These are phyloP conservation scores for Cotesia vestalis DNA, from an alignment of 1,140 invertebrate species.

Conservation along the genomic window DNA sequence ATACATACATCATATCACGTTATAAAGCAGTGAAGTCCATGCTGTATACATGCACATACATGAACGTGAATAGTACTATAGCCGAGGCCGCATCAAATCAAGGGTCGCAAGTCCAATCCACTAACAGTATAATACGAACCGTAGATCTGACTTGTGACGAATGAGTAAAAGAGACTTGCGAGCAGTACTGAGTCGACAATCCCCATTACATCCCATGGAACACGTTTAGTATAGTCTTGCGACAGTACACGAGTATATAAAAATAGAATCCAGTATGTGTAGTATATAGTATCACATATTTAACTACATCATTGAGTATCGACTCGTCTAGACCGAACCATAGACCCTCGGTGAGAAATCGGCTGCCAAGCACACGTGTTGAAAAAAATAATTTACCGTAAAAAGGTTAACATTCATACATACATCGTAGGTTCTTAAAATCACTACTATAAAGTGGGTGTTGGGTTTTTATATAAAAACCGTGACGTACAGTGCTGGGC, in stretches of 20 bases:
- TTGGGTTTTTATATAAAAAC: too few relatives aligned
- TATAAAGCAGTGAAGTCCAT: not conserved
- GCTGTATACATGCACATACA: not conserved
- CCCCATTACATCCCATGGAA: not conserved
- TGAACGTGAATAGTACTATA: slow-evolving; percentile 15
- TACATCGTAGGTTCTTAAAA: not conserved
- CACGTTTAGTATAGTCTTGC: too few relatives aligned
- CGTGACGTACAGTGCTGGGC: not conserved
- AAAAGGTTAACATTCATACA: slow-evolving; percentile 6
- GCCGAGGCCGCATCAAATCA: slow-evolving; percentile 54
- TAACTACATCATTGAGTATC: not conserved
- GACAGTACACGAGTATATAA: too few relatives aligned
- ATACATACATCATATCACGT: not conserved
- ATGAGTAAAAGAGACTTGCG: slow-evolving; percentile 25
- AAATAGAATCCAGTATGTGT: too few relatives aligned
- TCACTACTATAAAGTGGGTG: slow-evolving; percentile 19
- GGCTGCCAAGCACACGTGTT: not conserved
- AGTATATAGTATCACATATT: too few relatives aligned
- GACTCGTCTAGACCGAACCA: not conserved
- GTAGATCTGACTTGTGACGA: slow-evolving; percentile 35
- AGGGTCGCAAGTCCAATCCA: slow-evolving; percentile 26
- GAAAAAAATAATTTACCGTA: slow-evolving; percentile 24
- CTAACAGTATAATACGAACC: too few relatives aligned
- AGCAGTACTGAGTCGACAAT: too few relatives aligned
- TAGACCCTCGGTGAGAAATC: not conserved